Conservation (phyloP, 2,113 vertebrate species). For the Chlorodrepanis virens region DNA sequence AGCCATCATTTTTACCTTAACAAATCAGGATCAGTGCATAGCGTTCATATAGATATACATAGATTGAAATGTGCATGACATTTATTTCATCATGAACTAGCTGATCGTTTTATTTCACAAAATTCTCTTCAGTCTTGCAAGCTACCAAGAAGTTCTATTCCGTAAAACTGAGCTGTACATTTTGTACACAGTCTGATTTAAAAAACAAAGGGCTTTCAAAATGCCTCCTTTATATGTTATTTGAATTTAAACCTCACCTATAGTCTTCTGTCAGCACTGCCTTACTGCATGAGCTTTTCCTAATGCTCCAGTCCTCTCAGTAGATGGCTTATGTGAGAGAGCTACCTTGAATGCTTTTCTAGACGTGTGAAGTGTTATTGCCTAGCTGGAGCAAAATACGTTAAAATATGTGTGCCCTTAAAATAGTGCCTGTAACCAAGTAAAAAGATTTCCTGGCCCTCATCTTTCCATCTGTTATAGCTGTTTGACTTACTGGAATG, state of each 20-base stretch:
- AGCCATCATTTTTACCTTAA: slow-evolving; percentile 63
- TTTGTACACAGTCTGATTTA: background rate
- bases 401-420: background rate
- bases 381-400: background rate
- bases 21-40: slow-evolving; percentile 33
- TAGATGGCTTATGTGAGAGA: slow-evolving; percentile 42
- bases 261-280: slow-evolving; percentile 7
- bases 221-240: background rate
- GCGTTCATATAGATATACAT: background rate
- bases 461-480: slow-evolving; percentile 25
- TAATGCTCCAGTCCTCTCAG: slow-evolving; percentile 12
- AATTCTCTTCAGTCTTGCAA: slow-evolving; percentile 23
- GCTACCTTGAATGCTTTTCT: slow-evolving; percentile 33
- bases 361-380: slow-evolving; percentile 36
- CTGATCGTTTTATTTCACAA: slow-evolving; percentile 48
- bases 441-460: background rate
- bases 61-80: slow-evolving; percentile 51
- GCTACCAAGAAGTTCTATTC: background rate
- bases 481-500: slow-evolving; percentile 72
- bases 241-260: background rate
- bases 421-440: slow-evolving; percentile 25
- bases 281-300: slow-evolving; percentile 74
- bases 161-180: background rate
- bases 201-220: background rate
- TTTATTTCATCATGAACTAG: slow-evolving; percentile 57